phyloP scores from a whole-genome alignment of 2,113 vertebrate genomes.

The Opisthocomus hoazin region DNA sequence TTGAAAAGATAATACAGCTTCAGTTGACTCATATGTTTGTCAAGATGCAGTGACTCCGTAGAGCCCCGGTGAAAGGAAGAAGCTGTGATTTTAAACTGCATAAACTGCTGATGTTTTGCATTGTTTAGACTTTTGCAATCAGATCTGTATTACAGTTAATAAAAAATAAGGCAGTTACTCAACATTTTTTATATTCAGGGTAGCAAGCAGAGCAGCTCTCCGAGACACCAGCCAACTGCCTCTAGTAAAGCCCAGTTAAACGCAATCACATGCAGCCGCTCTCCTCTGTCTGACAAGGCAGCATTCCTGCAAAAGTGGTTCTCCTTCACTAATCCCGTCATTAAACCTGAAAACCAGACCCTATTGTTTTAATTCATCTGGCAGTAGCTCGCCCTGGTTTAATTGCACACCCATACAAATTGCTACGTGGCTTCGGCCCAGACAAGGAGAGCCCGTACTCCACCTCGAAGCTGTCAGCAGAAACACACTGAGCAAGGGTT shows the following conservation, averaged over 20 bases:
- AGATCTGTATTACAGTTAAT: not conserved
- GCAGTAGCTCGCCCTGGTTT: not conserved
- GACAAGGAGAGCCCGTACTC: not conserved
- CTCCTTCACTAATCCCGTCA: not conserved
- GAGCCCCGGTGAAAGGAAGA: not conserved
- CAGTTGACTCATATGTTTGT: not conserved
- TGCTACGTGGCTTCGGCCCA: rapidly evolving
- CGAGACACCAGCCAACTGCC: not conserved
- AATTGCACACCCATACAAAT: not conserved
- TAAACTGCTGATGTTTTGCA: not conserved
- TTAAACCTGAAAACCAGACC: not conserved
- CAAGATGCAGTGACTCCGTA: not conserved
- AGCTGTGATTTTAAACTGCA: not conserved
- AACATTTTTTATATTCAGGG: not conserved
- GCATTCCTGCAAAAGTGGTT: not conserved
- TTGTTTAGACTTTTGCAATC: not conserved
- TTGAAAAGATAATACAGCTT: not conserved
- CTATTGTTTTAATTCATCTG: not conserved
- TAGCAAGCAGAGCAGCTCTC: not conserved
- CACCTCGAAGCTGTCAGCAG: not conserved
- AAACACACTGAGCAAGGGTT: not conserved
- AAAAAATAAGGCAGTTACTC: constrained; percentile 26
- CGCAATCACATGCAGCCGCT: not conserved
- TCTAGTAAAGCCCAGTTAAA: not conserved
- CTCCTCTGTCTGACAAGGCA: not conserved